These are phyloP conservation scores for Chunga burmeisteri DNA, from an alignment of 2,113 vertebrate species.

Conservation along the genomic window DNA sequence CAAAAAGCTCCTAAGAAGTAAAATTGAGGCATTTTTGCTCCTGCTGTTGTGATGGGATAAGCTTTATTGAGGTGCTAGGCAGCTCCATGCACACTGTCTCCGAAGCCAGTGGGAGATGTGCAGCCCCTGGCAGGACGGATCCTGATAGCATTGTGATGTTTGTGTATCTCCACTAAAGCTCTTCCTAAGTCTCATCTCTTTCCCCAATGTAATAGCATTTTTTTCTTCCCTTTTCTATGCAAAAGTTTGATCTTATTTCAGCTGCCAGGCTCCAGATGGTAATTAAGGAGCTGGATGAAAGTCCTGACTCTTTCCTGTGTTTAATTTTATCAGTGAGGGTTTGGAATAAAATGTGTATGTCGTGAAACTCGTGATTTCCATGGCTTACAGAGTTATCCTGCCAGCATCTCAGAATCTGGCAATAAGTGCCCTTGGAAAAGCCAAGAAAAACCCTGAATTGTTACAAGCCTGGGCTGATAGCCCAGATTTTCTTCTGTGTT, in stretches of 20 bases:
- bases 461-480: constrained; percentile 23
- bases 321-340: background rate
- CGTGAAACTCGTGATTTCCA: constrained; percentile 33
- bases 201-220: background rate
- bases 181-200: background rate
- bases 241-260: background rate
- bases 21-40: background rate
- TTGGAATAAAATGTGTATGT: constrained; percentile 9
- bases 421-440: background rate
- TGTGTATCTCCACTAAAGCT: background rate
- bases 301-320: background rate
- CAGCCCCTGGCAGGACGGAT: background rate
- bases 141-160: background rate
- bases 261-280: background rate
- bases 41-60: background rate
- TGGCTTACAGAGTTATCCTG: constrained; percentile 35
- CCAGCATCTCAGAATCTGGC: constrained; percentile 25
- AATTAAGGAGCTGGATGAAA: constrained; percentile 27
- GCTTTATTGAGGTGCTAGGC: background rate
- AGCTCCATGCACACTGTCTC: background rate
- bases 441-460: constrained; percentile 32
- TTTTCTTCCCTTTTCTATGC: background rate
- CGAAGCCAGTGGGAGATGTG: fast-evolving
- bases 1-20: background rate
- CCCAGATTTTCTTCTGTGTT: constrained; percentile 8